phyloP scores from a whole-genome alignment of 2,888 invertebrate species.

The Rapana venosa region DNA sequence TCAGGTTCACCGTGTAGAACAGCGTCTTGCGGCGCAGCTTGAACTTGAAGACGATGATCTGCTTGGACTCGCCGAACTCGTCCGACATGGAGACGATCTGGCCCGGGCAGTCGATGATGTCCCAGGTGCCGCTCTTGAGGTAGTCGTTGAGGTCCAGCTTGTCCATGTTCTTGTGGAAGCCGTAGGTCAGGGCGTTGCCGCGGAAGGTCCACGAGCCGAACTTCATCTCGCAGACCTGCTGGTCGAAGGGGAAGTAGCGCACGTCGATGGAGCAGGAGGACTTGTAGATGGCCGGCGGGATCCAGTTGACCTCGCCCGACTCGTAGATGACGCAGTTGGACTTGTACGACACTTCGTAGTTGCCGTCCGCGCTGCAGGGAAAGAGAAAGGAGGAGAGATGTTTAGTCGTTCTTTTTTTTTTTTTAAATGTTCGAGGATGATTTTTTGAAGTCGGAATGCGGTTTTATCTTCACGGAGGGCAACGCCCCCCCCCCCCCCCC shows the following conservation, averaged over 20 bases:
- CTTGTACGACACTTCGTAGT: constrained; percentile 99
- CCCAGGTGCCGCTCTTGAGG: constrained; percentile 78
- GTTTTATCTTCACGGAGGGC: too few relatives aligned
- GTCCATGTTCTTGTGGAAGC: constrained; percentile 70
- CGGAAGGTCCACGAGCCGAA: constrained; percentile 85
- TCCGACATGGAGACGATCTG: constrained; percentile 63
- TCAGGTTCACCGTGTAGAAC: constrained; percentile 99
- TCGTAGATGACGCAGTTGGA: constrained; percentile 98
- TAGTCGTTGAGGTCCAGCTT: constrained; percentile 77
- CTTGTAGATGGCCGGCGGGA: constrained; percentile 99
- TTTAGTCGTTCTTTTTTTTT: too few relatives aligned
- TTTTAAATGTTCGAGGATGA: too few relatives aligned
- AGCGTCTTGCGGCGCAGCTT: constrained; percentile 97
- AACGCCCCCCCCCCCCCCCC: too few relatives aligned
- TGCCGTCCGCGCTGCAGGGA: constrained; percentile 94
- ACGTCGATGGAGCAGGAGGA: constrained; percentile 99
- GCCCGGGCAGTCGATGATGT: constrained; percentile 76
- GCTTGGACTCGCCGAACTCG: constrained; percentile 65
- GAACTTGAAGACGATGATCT: constrained; percentile 93
- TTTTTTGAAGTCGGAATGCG: too few relatives aligned
- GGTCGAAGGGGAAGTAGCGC: constrained; percentile 99
- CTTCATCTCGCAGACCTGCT: constrained; percentile 99
- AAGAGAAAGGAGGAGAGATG: not conserved
- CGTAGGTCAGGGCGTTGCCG: constrained; percentile 73
- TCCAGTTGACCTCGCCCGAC: constrained; percentile 97